A percentile compares a stretch with the other conserved stretches of the same genome.
These are phyloP conservation scores for Arctopsyche grandis DNA, from an alignment of 1,140 invertebrate genomes.

Conservation along the genomic window DNA sequence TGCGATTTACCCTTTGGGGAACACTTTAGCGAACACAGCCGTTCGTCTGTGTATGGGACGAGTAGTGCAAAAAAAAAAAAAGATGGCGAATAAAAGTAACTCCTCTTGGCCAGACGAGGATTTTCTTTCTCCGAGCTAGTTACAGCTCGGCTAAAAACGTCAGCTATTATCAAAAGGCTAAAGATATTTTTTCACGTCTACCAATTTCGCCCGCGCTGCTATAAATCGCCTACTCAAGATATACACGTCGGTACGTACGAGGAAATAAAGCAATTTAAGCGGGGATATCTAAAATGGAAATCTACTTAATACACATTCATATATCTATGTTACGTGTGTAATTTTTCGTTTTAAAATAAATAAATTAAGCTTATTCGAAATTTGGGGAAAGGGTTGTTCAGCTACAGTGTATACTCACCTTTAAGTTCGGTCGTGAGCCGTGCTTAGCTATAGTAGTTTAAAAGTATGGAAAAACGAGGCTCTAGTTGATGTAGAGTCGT, in stretches of 20 bases:
- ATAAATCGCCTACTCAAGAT: background rate
- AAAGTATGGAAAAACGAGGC: too few relatives aligned
- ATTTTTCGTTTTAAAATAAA: too few relatives aligned
- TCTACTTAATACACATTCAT: too few relatives aligned
- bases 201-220: background rate
- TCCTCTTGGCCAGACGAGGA: background rate
- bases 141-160: slow-evolving; percentile 17
- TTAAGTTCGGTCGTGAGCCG: too few relatives aligned
- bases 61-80: background rate
- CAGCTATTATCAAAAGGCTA: slow-evolving; percentile 20
- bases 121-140: background rate
- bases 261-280: too few relatives aligned
- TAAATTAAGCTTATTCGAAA: too few relatives aligned
- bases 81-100: background rate
- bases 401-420: too few relatives aligned
- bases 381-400: too few relatives aligned
- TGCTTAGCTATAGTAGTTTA: too few relatives aligned
- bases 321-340: too few relatives aligned
- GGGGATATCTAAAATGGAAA: too few relatives aligned
- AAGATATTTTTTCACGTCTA: background rate
- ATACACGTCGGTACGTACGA: background rate
- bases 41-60: background rate
- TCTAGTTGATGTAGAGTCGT: too few relatives aligned
- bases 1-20: slow-evolving; percentile 6
- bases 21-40: slow-evolving; percentile 15